Base-by-base conservation (phyloP, 2,113 vertebrate genomes). In the Paedocypris sp. region DNA sequence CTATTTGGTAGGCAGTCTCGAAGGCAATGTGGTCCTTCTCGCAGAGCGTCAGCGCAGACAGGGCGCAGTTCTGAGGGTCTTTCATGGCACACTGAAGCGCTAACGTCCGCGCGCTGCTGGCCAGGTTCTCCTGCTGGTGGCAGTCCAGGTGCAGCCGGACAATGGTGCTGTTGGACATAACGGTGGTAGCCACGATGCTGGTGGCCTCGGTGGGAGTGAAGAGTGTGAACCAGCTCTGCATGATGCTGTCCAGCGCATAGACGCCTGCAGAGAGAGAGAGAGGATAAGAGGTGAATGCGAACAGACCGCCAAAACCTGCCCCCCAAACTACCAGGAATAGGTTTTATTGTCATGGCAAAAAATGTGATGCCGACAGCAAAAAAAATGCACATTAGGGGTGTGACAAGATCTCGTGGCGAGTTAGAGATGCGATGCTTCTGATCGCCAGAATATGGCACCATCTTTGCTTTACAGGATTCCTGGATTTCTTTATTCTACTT, bases 21-120 rank as follows among this genome's bases (percentile, higher is more conserved):
- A 99, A 99, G 80, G 94, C 93, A 0, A 97, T 96, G 79, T 97
- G 95, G 86, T 99, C 95, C 76, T 97, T 98, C 79, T 99, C 95
- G 1, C 95, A 98, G 52, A 98, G 90, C 7, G 95, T 98, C 42
- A 99, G 87, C 10, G 95, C 94, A 0, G 95, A 98, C 60, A 98
- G 80, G 9, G 95, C 91, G 13, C 95, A 99, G 82, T 97, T 98
- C 77, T 97, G 93, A 0, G 95, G 95, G 79, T 99, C 92, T 80
- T 97, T 97, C 94, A 98, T 98, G 75, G 95, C 94, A 12, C 95
- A 97, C 73, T 98, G 94, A 53, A 98, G 80, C 6, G 95, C 95
- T 68, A 99, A 80, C 0, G 94, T 95, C 45, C 95, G 82, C 2
- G 95, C 94, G 0, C 93, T 95, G 81, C 91, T 92, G 43, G 93